Evolutionary conservation across 1,140 invertebrate species (phyloP).

Genomic region (Listronotus bonariensis): DNA sequence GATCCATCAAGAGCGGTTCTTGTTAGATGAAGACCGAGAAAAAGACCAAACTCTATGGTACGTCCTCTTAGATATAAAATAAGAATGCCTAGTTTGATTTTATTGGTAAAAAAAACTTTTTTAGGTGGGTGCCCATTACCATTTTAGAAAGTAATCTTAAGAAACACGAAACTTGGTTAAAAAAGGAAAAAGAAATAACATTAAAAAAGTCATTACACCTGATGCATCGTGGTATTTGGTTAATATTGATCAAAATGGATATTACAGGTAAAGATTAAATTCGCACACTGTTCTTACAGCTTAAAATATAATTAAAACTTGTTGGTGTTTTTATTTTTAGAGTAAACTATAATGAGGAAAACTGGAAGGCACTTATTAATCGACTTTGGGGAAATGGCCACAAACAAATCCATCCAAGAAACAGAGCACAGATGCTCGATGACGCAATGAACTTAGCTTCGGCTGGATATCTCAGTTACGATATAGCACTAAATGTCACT

Average conservation of each 20-base stretch:
- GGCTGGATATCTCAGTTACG: slow-evolving; percentile 68
- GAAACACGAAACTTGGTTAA: slow-evolving; percentile 72
- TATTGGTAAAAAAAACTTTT: too few relatives aligned
- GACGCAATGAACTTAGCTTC: slow-evolving; percentile 84
- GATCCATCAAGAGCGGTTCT: slow-evolving; percentile 64
- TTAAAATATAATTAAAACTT: too few relatives aligned
- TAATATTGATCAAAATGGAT: slow-evolving; percentile 80
- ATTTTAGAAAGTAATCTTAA: slow-evolving; percentile 69
- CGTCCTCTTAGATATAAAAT: too few relatives aligned
- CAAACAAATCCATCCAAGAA: slow-evolving; percentile 69
- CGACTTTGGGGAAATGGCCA: slow-evolving; percentile 63
- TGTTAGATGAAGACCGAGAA: slow-evolving; percentile 39
- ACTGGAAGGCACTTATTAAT: slow-evolving; percentile 66
- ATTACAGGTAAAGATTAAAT: slow-evolving; percentile 55
- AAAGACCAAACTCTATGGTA: slow-evolving; percentile 35
- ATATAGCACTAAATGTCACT: slow-evolving; percentile 73
- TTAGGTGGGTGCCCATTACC: slow-evolving; percentile 78
- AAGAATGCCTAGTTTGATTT: too few relatives aligned
- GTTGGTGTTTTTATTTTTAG: slow-evolving; percentile 24
- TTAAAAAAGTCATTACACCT: slow-evolving; percentile 57
- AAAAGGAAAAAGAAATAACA: slow-evolving; percentile 57
- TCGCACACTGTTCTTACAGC: too few relatives aligned
- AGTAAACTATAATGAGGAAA: slow-evolving; percentile 62
- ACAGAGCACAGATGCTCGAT: slow-evolving; percentile 86
- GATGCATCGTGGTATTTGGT: slow-evolving; percentile 76